phyloP scores from a whole-genome alignment of 1,140 invertebrate genomes.

The Protaetia brevitarsis region DNA sequence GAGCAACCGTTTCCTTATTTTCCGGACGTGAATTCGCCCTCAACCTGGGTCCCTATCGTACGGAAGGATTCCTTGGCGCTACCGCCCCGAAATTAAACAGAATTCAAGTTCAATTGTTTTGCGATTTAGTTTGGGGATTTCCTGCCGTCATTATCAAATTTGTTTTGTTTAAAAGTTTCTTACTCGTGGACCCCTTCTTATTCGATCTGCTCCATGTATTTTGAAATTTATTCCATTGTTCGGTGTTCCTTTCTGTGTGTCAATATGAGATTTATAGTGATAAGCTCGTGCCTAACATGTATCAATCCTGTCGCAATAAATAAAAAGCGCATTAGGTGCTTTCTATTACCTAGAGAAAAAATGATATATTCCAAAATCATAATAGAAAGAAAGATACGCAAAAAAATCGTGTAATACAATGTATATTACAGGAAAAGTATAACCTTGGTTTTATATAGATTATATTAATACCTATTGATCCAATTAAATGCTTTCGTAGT shows the following conservation, averaged over 20 bases:
- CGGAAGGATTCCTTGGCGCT: neutral
- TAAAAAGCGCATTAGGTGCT: too few relatives aligned
- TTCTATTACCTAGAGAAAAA: too few relatives aligned
- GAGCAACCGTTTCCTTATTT: constrained; percentile 14
- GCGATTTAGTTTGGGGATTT: constrained; percentile 16
- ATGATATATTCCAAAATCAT: too few relatives aligned
- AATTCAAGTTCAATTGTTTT: constrained; percentile 15
- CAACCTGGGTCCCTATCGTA: neutral
- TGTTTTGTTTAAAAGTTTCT: neutral
- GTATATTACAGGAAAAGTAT: too few relatives aligned
- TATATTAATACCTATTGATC: too few relatives aligned
- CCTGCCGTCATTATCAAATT: constrained; percentile 10
- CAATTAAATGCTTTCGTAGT: too few relatives aligned
- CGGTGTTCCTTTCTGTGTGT: neutral
- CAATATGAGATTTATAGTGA: neutral
- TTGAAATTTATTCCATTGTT: constrained; percentile 13
- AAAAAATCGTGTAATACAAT: too few relatives aligned
- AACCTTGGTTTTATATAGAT: too few relatives aligned
- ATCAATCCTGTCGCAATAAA: too few relatives aligned
- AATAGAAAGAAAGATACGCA: too few relatives aligned
- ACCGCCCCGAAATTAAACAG: constrained; percentile 1
- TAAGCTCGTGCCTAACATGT: too few relatives aligned
- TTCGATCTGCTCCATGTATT: neutral
- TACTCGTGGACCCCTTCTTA: neutral
- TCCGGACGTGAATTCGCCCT: constrained; percentile 4